Percentiles rank a stretch among this genome's conserved stretches.
Evolutionary conservation across 2,113 vertebrate species (phyloP).

Genomic region (Ceuthmochares aereus): DNA sequence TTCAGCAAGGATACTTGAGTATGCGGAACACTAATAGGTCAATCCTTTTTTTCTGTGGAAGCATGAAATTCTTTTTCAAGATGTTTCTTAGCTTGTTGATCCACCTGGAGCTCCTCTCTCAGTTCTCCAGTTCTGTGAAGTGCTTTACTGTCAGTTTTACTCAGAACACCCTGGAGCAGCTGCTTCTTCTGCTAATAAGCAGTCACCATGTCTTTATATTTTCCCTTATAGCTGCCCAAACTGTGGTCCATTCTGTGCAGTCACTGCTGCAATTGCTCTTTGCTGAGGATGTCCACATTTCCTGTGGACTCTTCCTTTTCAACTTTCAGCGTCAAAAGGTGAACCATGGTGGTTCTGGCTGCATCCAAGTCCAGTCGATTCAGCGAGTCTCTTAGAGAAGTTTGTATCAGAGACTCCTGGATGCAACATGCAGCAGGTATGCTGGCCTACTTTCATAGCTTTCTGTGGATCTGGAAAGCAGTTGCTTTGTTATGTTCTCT

Average conservation of each 20-base stretch:
- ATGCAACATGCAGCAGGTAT: no score
- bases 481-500: no score
- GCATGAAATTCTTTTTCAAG: slow-evolving; percentile 97
- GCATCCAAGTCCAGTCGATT: slow-evolving; percentile 82
- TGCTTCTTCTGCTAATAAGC: no score
- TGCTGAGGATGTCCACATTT: slow-evolving; percentile 80
- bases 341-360: slow-evolving; percentile 78
- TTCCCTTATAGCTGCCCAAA: slow-evolving; percentile 87
- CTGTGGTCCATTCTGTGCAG: slow-evolving; percentile 86
- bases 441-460: no score
- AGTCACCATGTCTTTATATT: slow-evolving; percentile 66
- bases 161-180: slow-evolving; percentile 84
- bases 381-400: slow-evolving; percentile 89
- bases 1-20: slow-evolving; percentile 92
- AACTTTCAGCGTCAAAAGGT: slow-evolving; percentile 90
- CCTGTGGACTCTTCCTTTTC: slow-evolving; percentile 87
- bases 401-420: slow-evolving; percentile 86
- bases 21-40: no score
- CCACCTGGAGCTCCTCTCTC: slow-evolving; percentile 90
- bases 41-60: slow-evolving; percentile 92
- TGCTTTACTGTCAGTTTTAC: slow-evolving; percentile 96
- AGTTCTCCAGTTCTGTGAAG: slow-evolving; percentile 94
- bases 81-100: slow-evolving; percentile 91
- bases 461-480: no score
- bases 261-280: slow-evolving; percentile 87